These are phyloP conservation scores for Pteronura brasiliensis DNA, from an alignment of 2,113 vertebrate species.

Conservation along the genomic window DNA sequence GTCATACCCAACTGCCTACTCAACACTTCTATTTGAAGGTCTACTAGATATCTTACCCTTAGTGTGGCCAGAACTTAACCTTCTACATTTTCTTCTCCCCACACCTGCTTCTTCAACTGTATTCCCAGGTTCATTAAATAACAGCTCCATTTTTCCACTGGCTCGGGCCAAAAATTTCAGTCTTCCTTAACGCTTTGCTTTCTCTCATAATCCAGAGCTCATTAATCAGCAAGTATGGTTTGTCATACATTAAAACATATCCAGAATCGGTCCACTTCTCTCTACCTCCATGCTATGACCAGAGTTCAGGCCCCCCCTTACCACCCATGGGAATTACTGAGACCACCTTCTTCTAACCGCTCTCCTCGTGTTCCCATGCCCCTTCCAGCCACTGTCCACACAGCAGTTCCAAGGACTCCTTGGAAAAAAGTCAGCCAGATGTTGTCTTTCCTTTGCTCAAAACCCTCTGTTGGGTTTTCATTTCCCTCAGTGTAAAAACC, in stretches of 20 bases:
- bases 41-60: background rate
- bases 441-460: background rate
- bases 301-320: too few relatives aligned
- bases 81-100: background rate
- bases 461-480: background rate
- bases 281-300: background rate
- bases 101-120: background rate
- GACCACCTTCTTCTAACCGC: rapidly evolving
- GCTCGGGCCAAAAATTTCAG: background rate
- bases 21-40: background rate
- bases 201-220: background rate
- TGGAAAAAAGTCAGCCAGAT: background rate
- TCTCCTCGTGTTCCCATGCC: background rate
- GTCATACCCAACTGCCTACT: background rate
- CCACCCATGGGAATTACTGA: rapidly evolving
- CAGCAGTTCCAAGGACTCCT: background rate
- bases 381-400: background rate
- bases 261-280: background rate
- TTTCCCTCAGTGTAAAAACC: background rate
- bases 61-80: background rate
- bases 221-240: background rate
- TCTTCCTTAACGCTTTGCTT: background rate
- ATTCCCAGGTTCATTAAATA: background rate
- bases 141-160: background rate
- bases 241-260: background rate